Conservation (phyloP, 2,888 invertebrate genomes). For the Lepidocyrtinus sp. region DNA sequence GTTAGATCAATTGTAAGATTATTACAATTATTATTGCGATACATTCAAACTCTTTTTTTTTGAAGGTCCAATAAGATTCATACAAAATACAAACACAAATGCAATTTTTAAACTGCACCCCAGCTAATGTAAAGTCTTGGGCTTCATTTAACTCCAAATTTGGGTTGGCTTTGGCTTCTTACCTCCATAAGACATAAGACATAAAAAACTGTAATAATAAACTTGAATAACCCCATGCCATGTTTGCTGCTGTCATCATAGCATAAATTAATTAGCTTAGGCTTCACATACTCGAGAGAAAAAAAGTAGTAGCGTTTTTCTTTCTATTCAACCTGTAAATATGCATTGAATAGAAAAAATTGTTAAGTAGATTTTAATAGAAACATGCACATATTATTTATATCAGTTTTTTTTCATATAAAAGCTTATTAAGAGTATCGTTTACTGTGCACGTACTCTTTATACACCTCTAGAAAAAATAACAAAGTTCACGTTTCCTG, state of each 20-base stretch:
- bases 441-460: background rate
- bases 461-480: background rate
- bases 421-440: too few species aligned
- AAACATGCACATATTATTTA: too few species aligned
- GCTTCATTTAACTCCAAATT: background rate
- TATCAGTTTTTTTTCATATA: too few species aligned
- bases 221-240: constrained; percentile 63
- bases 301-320: too few species aligned
- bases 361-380: too few species aligned
- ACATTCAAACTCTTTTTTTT: background rate
- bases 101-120: background rate
- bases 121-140: too few species aligned
- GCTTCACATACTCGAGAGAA: too few species aligned
- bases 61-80: background rate
- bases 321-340: too few species aligned
- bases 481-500: constrained; percentile 67
- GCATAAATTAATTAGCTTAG: constrained; percentile 68
- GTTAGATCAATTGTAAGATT: constrained; percentile 16
- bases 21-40: background rate
- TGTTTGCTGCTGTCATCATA: constrained; percentile 24
- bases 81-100: too few species aligned
- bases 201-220: constrained; percentile 40
- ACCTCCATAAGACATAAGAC: background rate
- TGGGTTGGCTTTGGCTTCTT: constrained; percentile 12
- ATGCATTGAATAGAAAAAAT: too few species aligned